Evolutionary conservation across 2,888 invertebrate genomes (phyloP).

Genomic region (Pammene aurita): DNA sequence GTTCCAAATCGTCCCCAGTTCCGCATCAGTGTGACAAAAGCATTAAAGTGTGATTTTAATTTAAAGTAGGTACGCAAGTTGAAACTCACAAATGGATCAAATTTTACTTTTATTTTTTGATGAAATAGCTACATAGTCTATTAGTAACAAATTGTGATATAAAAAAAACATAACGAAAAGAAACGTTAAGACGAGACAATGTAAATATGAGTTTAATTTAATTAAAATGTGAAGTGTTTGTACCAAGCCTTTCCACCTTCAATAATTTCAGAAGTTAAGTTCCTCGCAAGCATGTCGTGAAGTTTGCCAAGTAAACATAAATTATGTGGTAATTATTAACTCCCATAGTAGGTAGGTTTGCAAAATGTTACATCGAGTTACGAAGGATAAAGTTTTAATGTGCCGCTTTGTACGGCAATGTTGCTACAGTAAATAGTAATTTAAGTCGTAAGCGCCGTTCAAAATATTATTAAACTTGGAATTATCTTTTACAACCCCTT

Average conservation of each 20-base stretch:
- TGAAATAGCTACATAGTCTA: too few species aligned
- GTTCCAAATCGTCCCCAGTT: too few species aligned
- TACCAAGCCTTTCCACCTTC: slow-evolving; percentile 11
- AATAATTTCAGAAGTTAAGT: slow-evolving; percentile 30
- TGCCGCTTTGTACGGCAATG: slow-evolving; percentile 47
- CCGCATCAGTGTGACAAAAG: too few species aligned
- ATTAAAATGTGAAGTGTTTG: slow-evolving; percentile 8
- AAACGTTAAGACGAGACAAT: too few species aligned
- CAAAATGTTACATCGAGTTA: slow-evolving; percentile 58
- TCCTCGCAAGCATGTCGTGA: slow-evolving; percentile 49
- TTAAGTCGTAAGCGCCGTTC: slow-evolving; percentile 25
- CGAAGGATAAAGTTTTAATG: slow-evolving; percentile 54
- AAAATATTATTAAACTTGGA: slow-evolving; percentile 20
- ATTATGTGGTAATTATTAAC: slow-evolving; percentile 62
- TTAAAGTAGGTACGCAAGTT: too few species aligned
- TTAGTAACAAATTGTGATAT: too few species aligned
- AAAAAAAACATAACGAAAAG: too few species aligned
- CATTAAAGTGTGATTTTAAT: too few species aligned
- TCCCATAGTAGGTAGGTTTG: slow-evolving; percentile 54
- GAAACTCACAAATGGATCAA: too few species aligned
- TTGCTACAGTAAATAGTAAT: slow-evolving; percentile 27
- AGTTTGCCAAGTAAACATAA: slow-evolving; percentile 59
- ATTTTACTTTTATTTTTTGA: too few species aligned
- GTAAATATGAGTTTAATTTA: not conserved
- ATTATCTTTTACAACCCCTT: slow-evolving; percentile 16